Evolutionary conservation across 1,140 invertebrate species (phyloP).

Genomic region (Papilio helenus): DNA sequence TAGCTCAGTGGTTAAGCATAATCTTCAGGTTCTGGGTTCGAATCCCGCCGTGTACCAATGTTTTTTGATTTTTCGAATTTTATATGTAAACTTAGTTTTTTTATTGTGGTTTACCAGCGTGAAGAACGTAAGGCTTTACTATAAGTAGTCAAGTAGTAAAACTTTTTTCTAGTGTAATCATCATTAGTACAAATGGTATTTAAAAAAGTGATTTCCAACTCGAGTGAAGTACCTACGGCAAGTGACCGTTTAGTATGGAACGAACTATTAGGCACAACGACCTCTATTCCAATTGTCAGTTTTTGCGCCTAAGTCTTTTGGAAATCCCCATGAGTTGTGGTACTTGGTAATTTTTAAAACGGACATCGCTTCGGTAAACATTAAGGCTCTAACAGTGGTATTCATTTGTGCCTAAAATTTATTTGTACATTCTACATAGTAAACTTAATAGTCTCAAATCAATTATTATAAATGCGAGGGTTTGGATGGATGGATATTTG

Average conservation of each 20-base stretch:
- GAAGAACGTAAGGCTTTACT: background rate
- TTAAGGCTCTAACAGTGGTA: background rate
- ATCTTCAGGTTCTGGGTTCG: too few species aligned
- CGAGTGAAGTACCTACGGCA: background rate
- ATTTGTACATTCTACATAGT: too few species aligned
- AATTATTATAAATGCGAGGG: too few species aligned
- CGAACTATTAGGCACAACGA: conserved; percentile 44
- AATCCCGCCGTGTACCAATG: too few species aligned
- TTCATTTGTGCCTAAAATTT: conserved; percentile 2
- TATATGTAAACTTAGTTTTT: background rate
- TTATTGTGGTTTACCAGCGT: background rate
- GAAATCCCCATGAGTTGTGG: conserved; percentile 53
- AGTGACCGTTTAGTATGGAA: conserved; percentile 24
- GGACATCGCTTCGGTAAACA: conserved; percentile 40
- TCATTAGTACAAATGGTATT: conserved; percentile 27
- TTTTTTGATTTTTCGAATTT: background rate
- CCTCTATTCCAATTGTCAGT: conserved; percentile 52
- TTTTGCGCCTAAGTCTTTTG: conserved; percentile 53
- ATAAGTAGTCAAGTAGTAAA: background rate
- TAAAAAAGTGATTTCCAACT: conserved; percentile 5
- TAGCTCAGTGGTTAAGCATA: too few species aligned
- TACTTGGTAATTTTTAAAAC: conserved; percentile 52
- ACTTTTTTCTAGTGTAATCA: background rate
- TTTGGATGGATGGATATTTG: too few species aligned
- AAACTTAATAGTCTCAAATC: too few species aligned